Evolutionary conservation across 2,797 vertebrate species (phyloP).

Genomic region (Brachymystax lenok): DNA sequence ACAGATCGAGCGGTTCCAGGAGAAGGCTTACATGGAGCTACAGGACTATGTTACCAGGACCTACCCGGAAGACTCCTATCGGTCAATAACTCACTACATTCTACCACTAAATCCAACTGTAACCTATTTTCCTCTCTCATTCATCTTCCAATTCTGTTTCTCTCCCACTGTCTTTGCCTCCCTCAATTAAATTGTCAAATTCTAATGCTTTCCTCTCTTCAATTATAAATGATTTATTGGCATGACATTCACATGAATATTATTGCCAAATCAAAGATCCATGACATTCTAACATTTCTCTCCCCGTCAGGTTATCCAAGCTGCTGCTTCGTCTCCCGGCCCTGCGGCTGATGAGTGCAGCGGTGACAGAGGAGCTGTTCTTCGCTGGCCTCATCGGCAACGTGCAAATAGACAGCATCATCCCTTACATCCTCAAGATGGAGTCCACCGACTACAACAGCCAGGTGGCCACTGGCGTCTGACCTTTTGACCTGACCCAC

Average conservation of each 20-base stretch:
- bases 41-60: conserved; percentile 94
- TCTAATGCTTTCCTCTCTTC: no score
- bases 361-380: conserved; percentile 96
- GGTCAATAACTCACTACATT: conserved; percentile 71
- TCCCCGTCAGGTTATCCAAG: conserved; percentile 86
- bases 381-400: conserved; percentile 98
- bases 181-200: no score
- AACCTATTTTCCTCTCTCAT: no score
- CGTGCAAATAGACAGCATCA: conserved; percentile 99
- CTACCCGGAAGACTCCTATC: conserved; percentile 96
- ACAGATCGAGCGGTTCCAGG: conserved; percentile 96
- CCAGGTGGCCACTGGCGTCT: conserved; percentile 80
- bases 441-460: conserved; percentile 98
- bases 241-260: background rate
- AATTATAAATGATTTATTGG: background rate
- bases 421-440: conserved; percentile 99
- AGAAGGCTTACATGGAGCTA: conserved; percentile 97
- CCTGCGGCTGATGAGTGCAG: conserved; percentile 93
- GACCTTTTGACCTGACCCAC: conserved; percentile 38
- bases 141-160: no score
- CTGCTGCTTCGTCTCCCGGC: conserved; percentile 93
- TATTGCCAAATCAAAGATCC: background rate
- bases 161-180: no score
- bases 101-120: no score
- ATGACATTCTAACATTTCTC: background rate